Percentiles rank a stretch among this genome's conserved stretches.
phyloP scores from a whole-genome alignment of 1,140 invertebrate genomes.

The Maconellicoccus hirsutus region DNA sequence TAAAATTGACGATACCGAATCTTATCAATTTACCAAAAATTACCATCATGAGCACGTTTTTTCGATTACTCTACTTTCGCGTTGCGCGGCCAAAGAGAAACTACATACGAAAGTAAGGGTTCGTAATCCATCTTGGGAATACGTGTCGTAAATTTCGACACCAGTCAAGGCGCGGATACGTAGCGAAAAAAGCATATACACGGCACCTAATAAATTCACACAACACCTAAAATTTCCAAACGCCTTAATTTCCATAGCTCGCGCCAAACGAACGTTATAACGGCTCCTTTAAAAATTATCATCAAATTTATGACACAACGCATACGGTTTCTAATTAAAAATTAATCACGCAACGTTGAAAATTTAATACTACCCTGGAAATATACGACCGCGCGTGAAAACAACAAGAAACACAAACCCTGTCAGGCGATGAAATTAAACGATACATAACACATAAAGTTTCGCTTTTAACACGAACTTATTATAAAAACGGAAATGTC shows the following conservation, averaged over 20 bases:
- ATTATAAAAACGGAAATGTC: constrained; percentile 9
- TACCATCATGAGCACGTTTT: no score
- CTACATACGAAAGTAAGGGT: no score
- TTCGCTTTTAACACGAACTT: constrained; percentile 8
- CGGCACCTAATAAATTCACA: background rate
- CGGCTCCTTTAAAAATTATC: background rate
- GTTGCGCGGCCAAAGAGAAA: no score
- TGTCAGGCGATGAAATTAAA: constrained; percentile 8
- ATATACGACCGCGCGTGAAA: constrained; percentile 7
- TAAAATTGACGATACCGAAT: no score
- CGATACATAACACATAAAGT: constrained; percentile 9
- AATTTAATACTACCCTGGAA: constrained; percentile 4
- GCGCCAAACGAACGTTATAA: background rate
- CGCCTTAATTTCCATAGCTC: background rate
- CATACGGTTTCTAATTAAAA: background rate
- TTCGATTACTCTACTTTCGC: no score
- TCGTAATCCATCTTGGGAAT: no score
- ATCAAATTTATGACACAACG: background rate
- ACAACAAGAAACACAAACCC: constrained; percentile 7
- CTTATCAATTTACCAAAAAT: no score
- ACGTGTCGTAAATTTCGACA: no score
- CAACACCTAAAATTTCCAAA: background rate
- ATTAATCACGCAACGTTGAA: constrained; percentile 8
- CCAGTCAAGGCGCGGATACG: no score
- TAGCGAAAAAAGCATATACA: no score